Evolutionary conservation across 2,888 invertebrate genomes (phyloP).

Genomic region (Cephus pulcher): DNA sequence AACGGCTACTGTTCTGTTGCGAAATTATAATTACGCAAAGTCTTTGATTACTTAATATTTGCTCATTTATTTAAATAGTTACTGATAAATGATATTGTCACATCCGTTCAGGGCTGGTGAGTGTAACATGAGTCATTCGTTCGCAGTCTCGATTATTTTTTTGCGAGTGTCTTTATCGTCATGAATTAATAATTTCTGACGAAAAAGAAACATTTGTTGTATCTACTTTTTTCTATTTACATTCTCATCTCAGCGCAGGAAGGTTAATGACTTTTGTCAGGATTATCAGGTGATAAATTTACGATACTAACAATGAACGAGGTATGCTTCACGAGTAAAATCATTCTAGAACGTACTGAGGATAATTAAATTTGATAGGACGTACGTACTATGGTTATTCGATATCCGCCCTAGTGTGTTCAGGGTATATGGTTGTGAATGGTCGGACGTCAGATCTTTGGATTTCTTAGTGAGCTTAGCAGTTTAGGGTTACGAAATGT

Average conservation of each 20-base stretch:
- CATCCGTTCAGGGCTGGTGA: neutral
- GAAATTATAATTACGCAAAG: neutral
- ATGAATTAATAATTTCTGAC: neutral
- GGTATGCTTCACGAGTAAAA: no score
- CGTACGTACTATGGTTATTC: no score
- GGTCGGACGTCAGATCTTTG: no score
- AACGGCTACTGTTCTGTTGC: neutral
- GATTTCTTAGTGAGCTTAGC: no score
- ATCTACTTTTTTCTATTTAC: neutral
- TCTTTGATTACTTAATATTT: neutral
- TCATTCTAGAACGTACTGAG: no score
- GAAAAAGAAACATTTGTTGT: neutral
- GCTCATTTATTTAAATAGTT: neutral
- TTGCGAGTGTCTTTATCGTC: neutral
- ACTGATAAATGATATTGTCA: neutral
- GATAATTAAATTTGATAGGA: no score
- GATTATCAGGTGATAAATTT: neutral
- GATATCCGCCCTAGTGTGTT: no score
- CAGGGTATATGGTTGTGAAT: no score
- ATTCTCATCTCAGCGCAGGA: neutral
- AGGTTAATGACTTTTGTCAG: neutral
- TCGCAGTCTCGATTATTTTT: neutral
- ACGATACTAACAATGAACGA: no score
- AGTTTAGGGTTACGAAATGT: no score
- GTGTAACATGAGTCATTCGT: neutral